Base-by-base conservation (phyloP, 2,113 vertebrate genomes). In the Ornithorhynchus anatinus region DNA sequence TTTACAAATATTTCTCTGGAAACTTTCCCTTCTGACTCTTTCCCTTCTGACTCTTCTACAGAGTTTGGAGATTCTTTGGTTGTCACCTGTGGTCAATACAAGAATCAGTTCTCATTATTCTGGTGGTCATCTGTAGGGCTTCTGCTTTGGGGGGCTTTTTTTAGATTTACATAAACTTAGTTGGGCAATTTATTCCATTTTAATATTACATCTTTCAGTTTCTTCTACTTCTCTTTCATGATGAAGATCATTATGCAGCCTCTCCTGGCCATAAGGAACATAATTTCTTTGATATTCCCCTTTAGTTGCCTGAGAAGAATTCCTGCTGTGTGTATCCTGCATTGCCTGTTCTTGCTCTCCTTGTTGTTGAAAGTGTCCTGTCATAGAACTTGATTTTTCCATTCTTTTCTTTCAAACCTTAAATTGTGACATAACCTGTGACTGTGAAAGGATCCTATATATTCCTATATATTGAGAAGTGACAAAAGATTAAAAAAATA, bases 341-440 rank as follows among this genome's bases (percentile, higher is more conserved):
- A 1, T 22, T 7, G 2, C 25, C 15, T 35, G 57, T 32, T 10
- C 62, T 14, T 29, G 22, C 69, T 5, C 33, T 67, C 52, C 58
- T 45, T 1, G 8, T 39, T 12, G 40, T 76, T 66, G 52, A 20
- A 38, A 5, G 64, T 63, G 61, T 82, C 82, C 77, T 36, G 11
- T 54, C 54, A 66, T 77, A 54, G 57, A 63, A 70, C 71, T 72
- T 77, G 64, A 13, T 88, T 76, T 72, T 82, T 56, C 78, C 51
- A 43, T 75, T 78, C 77, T 73, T 48, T 68, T 25, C 66, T 31
- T 56, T 25, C 50, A 83, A 82, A 48, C 59, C 73, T 84, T 69
- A 17, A 65, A 83, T 82, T 79, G 5, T 1, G 53, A 71, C 58
- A 47, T n/a, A 50, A 38, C 62, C 27, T 37, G 62, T 29, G 59